Evolutionary conservation across 2,797 vertebrate species (phyloP).

Genomic region (Brachyalestes nurse): DNA sequence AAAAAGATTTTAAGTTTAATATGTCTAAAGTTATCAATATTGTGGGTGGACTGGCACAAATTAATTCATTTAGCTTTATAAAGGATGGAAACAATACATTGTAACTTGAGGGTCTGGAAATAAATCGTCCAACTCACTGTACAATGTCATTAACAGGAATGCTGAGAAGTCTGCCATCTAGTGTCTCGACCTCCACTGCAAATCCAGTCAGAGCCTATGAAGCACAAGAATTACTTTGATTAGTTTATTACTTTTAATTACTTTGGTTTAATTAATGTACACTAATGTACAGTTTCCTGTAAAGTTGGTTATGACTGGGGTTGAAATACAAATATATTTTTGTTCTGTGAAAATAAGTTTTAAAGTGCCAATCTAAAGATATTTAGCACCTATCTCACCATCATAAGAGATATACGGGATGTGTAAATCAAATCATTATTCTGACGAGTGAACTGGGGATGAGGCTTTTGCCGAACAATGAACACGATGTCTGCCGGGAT

Average conservation of each 20-base stretch:
- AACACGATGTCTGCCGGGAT: slow-evolving; percentile 94
- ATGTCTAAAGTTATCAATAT: too few relatives aligned
- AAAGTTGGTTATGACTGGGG: too few relatives aligned
- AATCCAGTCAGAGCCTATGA: slow-evolving; percentile 90
- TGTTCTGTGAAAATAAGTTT: not conserved
- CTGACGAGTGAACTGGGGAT: slow-evolving; percentile 81
- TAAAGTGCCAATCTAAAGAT: not conserved
- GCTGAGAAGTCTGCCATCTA: slow-evolving; percentile 88
- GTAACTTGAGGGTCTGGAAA: not conserved
- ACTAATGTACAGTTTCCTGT: too few relatives aligned
- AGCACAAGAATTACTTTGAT: not conserved
- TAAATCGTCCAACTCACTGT: slow-evolving; percentile 81
- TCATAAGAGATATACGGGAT: slow-evolving; percentile 80
- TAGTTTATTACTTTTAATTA: too few relatives aligned
- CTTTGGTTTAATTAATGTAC: too few relatives aligned
- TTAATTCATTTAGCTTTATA: too few relatives aligned
- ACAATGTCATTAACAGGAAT: slow-evolving; percentile 93
- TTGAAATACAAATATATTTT: too few relatives aligned
- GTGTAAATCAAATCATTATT: slow-evolving; percentile 81
- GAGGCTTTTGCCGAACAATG: slow-evolving; percentile 86
- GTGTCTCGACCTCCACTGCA: slow-evolving; percentile 84
- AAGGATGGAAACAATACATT: too few relatives aligned
- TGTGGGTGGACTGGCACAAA: too few relatives aligned
- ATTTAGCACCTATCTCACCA: slow-evolving; percentile 74
- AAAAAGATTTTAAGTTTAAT: too few relatives aligned